phyloP scores from a whole-genome alignment of 92 coral and sea anemone species.

The Phenganax subtilis region DNA sequence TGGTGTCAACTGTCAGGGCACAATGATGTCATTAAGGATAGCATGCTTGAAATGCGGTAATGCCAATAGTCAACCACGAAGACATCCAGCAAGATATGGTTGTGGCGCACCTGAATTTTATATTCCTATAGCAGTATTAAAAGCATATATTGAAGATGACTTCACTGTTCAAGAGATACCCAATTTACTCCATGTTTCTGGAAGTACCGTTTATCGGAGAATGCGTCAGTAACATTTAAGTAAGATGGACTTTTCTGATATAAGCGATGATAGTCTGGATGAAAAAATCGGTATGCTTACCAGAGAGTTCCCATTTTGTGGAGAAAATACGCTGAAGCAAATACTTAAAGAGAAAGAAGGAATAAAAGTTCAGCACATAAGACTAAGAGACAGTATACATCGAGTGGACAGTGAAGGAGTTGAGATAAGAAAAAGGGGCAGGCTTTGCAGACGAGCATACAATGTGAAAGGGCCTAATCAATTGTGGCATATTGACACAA shows the following conservation, averaged over 20 bases:
- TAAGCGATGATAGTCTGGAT: constrained; percentile 44
- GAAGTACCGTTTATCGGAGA: constrained; percentile 55
- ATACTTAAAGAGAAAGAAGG: constrained; percentile 42
- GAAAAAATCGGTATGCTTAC: constrained; percentile 25
- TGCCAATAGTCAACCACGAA: constrained; percentile 19
- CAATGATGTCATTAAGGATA: constrained; percentile 39
- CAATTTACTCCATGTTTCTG: constrained; percentile 48
- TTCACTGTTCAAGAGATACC: constrained; percentile 49
- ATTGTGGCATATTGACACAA: constrained; percentile 47
- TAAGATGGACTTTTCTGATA: constrained; percentile 19
- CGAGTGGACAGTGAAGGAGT: constrained; percentile 45
- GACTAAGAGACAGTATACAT: constrained; percentile 55
- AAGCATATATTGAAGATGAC: constrained; percentile 50
- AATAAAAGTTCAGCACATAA: constrained; percentile 50
- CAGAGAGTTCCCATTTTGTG: constrained; percentile 47
- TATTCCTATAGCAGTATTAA: constrained; percentile 55
- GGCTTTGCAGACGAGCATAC: constrained; percentile 39
- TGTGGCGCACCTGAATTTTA: constrained; percentile 53
- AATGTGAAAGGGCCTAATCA: constrained; percentile 50
- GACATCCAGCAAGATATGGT: background rate
- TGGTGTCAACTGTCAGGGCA: constrained; percentile 26
- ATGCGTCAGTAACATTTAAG: constrained; percentile 54
- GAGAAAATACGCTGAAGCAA: constrained; percentile 42
- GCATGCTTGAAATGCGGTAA: constrained; percentile 34
- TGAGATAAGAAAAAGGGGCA: constrained; percentile 28